Conservation (phyloP, 64 coral and sea anemone genomes). For the Porites lutea region DNA sequence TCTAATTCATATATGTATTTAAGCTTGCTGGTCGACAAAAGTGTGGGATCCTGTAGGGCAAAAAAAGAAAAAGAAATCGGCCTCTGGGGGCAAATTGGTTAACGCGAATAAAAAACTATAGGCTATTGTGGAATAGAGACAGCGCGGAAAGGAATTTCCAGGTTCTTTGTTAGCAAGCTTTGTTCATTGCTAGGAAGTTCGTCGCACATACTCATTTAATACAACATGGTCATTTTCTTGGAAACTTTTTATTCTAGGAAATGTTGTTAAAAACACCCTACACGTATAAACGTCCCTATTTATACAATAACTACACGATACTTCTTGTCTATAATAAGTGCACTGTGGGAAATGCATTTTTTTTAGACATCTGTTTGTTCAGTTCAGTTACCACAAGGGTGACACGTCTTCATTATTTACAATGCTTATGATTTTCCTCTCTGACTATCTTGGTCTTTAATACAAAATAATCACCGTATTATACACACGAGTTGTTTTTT, state of each 20-base stretch:
- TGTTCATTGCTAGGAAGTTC: too few species aligned
- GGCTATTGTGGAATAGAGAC: too few species aligned
- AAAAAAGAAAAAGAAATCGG: too few species aligned
- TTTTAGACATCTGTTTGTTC: too few species aligned
- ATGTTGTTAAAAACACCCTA: slow-evolving; percentile 46
- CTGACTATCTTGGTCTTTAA: slow-evolving; percentile 5
- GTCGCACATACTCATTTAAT: too few species aligned
- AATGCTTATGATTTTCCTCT: background rate
- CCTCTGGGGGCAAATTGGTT: too few species aligned
- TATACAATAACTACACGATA: background rate
- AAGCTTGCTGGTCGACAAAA: too few species aligned
- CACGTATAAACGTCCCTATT: background rate
- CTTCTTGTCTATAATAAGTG: background rate
- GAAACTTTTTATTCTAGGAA: slow-evolving; percentile 54
- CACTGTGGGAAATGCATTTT: background rate
- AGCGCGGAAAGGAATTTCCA: too few species aligned
- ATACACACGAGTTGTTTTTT: slow-evolving; percentile 21
- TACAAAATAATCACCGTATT: slow-evolving; percentile 42
- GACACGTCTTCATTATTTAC: slow-evolving; percentile 52
- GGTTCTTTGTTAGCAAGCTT: too few species aligned
- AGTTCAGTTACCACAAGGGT: slow-evolving; percentile 3
- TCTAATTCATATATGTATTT: too few species aligned
- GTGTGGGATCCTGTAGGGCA: too few species aligned
- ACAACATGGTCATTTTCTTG: slow-evolving; percentile 22
- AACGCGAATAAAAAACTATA: too few species aligned